Evolutionary conservation across 2,113 vertebrate species (phyloP), one percentile per base, ranked within the genome.

Genomic region (Lycaon pictus): DNA sequence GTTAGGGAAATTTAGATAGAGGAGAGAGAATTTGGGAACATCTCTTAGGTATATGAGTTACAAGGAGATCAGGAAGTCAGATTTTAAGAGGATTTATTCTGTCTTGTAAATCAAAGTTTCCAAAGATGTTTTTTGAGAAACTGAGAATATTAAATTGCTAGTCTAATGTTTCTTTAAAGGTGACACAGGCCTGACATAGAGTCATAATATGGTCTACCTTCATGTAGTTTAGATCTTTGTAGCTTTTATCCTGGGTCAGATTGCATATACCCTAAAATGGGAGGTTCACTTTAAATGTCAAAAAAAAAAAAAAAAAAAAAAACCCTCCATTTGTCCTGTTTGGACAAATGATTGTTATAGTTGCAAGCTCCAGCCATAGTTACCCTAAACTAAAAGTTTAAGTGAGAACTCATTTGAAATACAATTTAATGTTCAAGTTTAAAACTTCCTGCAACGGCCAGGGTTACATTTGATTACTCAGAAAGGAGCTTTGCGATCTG

Each of bases 371-470:
- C 7, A 79, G 7, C 32, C 43, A 56, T 37, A 58, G 9, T 37
- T 85, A 63, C 23, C 27, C 15, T 92, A 94, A 58, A 37, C 25
- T 89, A 60, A 90, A 51, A 2, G 35, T 53, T 97, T 97, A 95
- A 94, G 35, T 76, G 35, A 83, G 1, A 87, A 86, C 93, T 89
- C 53, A 89, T 27, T 94, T 95, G 79, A 95, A 97, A 96, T 89
- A 62, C 60, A 93, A 87, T 83, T 56, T 88, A 95, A 72, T 93
- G 58, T 91, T 96, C 11, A 83, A 76, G 53, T 94, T 71, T 82
- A 95, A 84, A 95, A 80, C 37, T 65, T 89, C 32, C 79, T 96
- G 16, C 6, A 60, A n/a, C 89, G 65, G 20, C 53, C 58, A 80
- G 60, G 2, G 29, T 94, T 96, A 89, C 19, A 85, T 77, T 88